Evolutionary conservation across 2,797 vertebrate species (phyloP).

Genomic region (Betta splendens): DNA sequence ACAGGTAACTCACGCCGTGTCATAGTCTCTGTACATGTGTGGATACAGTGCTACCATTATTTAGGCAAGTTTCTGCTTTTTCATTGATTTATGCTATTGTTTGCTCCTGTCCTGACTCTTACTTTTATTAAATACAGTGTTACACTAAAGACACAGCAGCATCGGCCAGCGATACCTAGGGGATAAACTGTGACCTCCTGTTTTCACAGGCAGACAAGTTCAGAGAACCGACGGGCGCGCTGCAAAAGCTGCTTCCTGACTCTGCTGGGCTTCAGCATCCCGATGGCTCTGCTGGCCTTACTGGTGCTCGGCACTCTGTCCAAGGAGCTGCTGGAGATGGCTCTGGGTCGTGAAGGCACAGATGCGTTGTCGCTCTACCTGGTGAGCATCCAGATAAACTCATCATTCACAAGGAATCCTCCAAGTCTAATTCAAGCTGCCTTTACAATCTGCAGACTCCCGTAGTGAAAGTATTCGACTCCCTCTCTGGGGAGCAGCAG

Average conservation of each 20-base stretch:
- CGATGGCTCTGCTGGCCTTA: constrained; percentile 77
- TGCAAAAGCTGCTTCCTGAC: constrained; percentile 82
- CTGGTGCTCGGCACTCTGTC: constrained; percentile 80
- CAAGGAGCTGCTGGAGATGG: constrained; percentile 69
- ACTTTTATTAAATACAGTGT: neutral
- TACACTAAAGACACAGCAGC: neutral
- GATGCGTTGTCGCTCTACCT: constrained; percentile 79
- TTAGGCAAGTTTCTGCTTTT: too few species aligned
- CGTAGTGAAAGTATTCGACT: constrained; percentile 65
- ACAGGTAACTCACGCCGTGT: constrained; percentile 66
- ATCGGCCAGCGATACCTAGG: neutral
- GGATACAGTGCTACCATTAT: neutral
- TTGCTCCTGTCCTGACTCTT: neutral
- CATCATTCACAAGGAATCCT: neutral
- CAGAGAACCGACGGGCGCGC: constrained; percentile 77
- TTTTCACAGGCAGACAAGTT: constrained; percentile 66
- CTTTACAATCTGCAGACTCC: constrained; percentile 70
- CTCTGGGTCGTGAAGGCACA: constrained; percentile 73
- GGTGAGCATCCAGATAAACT: constrained; percentile 62
- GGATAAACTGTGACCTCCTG: constrained; percentile 14
- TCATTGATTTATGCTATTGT: too few species aligned
- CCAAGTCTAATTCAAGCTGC: neutral
- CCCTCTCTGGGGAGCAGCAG: constrained; percentile 75
- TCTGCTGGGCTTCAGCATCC: constrained; percentile 81
- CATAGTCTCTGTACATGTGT: neutral